Conservation (phyloP, 2,888 invertebrate genomes). For the Hetaerina titia region DNA sequence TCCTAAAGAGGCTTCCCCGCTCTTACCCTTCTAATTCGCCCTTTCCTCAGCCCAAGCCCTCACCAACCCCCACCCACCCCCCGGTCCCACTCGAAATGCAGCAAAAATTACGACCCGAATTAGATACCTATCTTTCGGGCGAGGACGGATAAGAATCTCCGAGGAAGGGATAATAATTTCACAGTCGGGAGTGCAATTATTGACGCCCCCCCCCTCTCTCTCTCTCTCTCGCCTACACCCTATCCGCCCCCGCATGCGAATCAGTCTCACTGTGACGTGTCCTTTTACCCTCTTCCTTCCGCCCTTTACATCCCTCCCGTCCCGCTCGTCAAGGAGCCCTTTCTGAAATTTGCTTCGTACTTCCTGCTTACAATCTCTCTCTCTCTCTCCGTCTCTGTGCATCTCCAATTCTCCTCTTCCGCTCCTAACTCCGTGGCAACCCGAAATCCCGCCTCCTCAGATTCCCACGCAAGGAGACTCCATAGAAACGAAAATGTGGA, state of each 20-base stretch:
- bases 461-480: conserved; percentile 47
- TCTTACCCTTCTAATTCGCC: neutral
- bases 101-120: neutral
- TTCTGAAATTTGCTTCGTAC: neutral
- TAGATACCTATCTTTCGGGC: conserved; percentile 41
- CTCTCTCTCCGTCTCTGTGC: neutral
- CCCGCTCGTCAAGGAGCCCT: neutral
- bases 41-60: neutral
- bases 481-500: neutral
- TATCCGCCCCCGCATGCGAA: neutral
- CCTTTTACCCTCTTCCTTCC: neutral
- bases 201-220: neutral
- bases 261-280: neutral
- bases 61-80: neutral
- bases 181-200: conserved; percentile 50
- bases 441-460: neutral
- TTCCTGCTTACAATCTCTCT: neutral
- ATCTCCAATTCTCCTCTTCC: neutral
- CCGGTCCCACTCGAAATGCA: neutral
- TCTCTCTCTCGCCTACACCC: too few relatives aligned
- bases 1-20: neutral
- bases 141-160: conserved; percentile 36
- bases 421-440: neutral
- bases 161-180: conserved; percentile 31
- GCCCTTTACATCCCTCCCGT: neutral